A percentile compares a stretch with the other conserved stretches of the same genome.
These are phyloP conservation scores for Caradrina clavipalpis DNA, from an alignment of 2,888 invertebrate species.

Conservation along the genomic window DNA sequence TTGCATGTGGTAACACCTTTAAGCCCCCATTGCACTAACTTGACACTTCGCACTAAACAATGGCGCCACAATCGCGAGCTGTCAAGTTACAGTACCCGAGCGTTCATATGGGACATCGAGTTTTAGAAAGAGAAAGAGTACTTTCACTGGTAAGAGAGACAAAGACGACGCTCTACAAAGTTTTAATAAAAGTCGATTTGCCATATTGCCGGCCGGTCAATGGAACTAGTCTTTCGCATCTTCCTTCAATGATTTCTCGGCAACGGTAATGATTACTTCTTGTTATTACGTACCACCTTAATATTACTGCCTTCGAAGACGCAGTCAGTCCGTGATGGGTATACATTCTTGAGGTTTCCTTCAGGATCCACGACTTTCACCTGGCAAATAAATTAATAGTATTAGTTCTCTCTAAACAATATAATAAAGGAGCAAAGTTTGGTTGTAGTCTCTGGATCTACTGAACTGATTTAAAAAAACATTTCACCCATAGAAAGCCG, in stretches of 20 bases:
- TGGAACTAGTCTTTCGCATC: slow-evolving; percentile 8
- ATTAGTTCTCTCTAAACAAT: no score
- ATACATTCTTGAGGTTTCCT: slow-evolving; percentile 94
- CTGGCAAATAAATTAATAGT: slow-evolving; percentile 72
- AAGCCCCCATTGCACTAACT: neutral
- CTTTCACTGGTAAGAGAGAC: neutral
- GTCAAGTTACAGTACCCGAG: slow-evolving; percentile 3
- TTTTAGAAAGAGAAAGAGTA: neutral
- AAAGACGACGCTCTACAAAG: neutral
- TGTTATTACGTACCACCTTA: slow-evolving; percentile 79
- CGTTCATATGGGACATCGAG: neutral
- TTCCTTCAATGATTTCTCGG: slow-evolving; percentile 30
- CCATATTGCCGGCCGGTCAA: neutral
- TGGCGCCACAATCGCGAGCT: neutral
- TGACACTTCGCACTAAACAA: neutral
- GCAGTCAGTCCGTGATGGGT: slow-evolving; percentile 95
- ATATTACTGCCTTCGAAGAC: slow-evolving; percentile 86
- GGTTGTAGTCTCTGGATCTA: no score
- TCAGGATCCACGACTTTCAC: slow-evolving; percentile 93
- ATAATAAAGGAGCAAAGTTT: no score
- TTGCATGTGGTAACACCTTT: neutral
- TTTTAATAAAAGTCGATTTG: neutral
- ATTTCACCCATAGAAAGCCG: no score
- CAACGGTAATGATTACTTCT: slow-evolving; percentile 74
- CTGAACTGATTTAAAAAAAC: no score